Evolutionary conservation across 2,797 vertebrate species (phyloP).

Genomic region (Alosa sapidissima): DNA sequence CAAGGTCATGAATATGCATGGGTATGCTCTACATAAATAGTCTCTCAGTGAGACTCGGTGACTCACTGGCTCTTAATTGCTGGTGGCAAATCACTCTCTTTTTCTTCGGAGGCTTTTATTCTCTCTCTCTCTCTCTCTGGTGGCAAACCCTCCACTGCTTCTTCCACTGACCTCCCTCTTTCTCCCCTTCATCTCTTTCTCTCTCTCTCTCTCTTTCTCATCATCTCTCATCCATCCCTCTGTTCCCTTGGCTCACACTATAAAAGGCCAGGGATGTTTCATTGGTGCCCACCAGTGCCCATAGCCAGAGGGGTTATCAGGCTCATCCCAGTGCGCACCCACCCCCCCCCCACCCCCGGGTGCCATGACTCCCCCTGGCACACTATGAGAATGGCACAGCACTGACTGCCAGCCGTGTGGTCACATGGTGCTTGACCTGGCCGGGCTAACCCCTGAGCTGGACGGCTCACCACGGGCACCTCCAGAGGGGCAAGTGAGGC

Average conservation of each 20-base stretch:
- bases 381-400: not conserved
- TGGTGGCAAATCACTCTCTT: conserved; percentile 54
- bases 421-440: not conserved
- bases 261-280: conserved; percentile 8
- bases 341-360: not conserved
- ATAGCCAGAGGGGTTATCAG: not conserved
- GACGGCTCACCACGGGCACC: not conserved
- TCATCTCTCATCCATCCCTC: not conserved
- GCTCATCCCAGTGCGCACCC: not conserved
- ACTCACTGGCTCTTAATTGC: conserved; percentile 67
- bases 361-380: not conserved
- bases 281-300: not conserved
- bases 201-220: not conserved
- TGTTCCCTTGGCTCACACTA: not conserved
- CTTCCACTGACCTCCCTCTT: not conserved
- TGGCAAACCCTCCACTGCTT: not conserved
- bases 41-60: conserved; percentile 45
- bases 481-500: not conserved
- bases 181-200: not conserved
- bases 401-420: not conserved
- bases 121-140: not conserved
- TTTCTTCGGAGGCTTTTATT: not conserved
- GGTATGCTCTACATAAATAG: conserved; percentile 60
- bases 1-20: conserved; percentile 49
- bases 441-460: not conserved